A percentile compares a stretch with the other conserved stretches of the same genome.
Evolutionary conservation across 2,888 invertebrate species (phyloP).

Genomic region (Ptilodon capucinus): DNA sequence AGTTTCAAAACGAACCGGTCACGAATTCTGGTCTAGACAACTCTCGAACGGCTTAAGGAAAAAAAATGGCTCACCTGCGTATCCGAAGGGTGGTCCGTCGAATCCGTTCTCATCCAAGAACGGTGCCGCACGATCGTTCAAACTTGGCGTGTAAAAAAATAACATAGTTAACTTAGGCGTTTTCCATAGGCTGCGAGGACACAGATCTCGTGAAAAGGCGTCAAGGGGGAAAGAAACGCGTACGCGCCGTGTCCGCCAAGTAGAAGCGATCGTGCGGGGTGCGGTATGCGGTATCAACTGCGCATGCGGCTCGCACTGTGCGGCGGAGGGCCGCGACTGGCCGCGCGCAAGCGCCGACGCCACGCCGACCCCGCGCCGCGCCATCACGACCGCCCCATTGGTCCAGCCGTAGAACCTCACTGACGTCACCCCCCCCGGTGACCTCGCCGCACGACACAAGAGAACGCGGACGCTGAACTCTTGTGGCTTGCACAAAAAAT

Average conservation of each 20-base stretch:
- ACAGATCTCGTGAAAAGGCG: conserved; percentile 11
- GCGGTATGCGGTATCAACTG: conserved; percentile 57
- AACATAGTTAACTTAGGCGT: conserved; percentile 9
- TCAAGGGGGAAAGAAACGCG: conserved; percentile 15
- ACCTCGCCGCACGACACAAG: conserved; percentile 37
- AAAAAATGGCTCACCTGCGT: conserved; percentile 49
- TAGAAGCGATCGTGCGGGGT: conserved; percentile 67
- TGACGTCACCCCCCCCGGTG: conserved; percentile 62
- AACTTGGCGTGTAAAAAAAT: conserved; percentile 38
- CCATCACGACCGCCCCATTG: conserved; percentile 48
- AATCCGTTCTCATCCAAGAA: conserved; percentile 37
- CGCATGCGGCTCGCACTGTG: conserved; percentile 60
- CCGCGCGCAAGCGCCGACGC: conserved; percentile 51
- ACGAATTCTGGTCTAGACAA: conserved; percentile 18
- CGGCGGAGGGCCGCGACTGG: conserved; percentile 64
- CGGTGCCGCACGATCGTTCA: conserved; percentile 51
- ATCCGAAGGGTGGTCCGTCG: conserved; percentile 20
- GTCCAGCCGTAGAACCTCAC: conserved; percentile 58
- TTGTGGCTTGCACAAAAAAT: conserved; percentile 2
- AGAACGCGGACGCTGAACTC: conserved; percentile 20
- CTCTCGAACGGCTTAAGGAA: conserved; percentile 11
- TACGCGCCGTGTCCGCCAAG: conserved; percentile 51
- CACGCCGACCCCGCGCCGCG: conserved; percentile 40
- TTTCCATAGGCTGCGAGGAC: conserved; percentile 7
- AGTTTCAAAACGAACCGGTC: conserved; percentile 34